Conservation (phyloP, 1,140 invertebrate genomes). For the Ips typographus region DNA sequence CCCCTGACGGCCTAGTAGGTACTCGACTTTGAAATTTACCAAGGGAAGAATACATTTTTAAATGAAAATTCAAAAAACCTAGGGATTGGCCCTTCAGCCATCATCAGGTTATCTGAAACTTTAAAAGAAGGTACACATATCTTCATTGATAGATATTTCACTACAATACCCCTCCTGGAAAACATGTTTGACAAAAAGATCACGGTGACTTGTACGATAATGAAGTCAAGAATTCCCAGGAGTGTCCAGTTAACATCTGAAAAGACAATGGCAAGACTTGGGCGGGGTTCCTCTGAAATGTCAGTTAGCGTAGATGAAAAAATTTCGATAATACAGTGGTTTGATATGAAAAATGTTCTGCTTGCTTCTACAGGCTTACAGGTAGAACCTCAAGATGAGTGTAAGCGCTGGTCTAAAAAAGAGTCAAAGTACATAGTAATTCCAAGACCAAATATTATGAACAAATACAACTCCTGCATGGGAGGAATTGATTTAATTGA, state of each 20-base stretch:
- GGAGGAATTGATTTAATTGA: no score
- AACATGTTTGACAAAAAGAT: conserved; percentile 20
- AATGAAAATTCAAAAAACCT: conserved; percentile 5
- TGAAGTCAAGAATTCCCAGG: background rate
- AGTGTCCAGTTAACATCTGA: conserved; percentile 4
- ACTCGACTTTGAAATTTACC: background rate
- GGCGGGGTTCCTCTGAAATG: background rate
- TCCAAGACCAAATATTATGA: background rate
- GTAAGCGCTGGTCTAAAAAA: no score
- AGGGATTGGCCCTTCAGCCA: conserved; percentile 26
- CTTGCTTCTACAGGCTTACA: conserved; percentile 31
- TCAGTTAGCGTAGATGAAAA: conserved; percentile 13
- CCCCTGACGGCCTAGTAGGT: conserved; percentile 21
- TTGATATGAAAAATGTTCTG: conserved; percentile 1
- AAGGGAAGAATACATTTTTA: background rate
- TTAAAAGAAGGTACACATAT: conserved; percentile 21
- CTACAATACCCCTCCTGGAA: conserved; percentile 27
- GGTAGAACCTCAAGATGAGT: conserved; percentile 30
- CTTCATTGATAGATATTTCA: conserved; percentile 33
- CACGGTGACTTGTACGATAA: conserved; percentile 5
- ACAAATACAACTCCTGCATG: conserved; percentile 6
- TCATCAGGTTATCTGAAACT: conserved; percentile 22
- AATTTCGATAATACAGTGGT: conserved; percentile 35
- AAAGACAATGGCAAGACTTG: conserved; percentile 17
- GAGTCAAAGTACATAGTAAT: background rate